These are phyloP conservation scores for Eulemur rufifrons DNA, from an alignment of 2,113 vertebrate genomes.

Conservation along the genomic window DNA sequence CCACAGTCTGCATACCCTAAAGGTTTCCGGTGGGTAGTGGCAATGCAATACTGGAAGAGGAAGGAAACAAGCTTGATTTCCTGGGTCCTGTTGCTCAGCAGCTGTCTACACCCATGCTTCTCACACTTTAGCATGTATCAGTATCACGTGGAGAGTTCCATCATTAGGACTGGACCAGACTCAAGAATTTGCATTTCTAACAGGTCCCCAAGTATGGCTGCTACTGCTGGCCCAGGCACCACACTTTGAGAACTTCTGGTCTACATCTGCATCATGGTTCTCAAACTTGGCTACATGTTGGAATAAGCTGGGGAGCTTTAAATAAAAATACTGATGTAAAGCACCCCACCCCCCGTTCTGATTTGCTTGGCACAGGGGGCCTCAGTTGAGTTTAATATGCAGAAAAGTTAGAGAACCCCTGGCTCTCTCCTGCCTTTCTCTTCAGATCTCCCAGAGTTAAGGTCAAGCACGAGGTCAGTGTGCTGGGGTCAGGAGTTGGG, in stretches of 20 bases:
- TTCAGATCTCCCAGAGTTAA: background rate
- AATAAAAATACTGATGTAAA: background rate
- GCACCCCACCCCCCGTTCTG: background rate
- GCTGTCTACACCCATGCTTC: background rate
- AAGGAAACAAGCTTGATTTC: conserved; percentile 26
- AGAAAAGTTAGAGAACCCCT: background rate
- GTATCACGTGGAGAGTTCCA: background rate
- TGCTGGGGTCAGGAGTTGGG: background rate
- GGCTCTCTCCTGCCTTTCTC: background rate
- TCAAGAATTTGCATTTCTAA: background rate
- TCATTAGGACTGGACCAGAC: background rate
- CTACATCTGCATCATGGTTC: background rate
- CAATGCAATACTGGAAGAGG: background rate
- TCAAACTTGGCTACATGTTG: background rate
- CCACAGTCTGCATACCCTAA: background rate
- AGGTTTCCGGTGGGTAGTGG: background rate
- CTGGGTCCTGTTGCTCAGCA: background rate
- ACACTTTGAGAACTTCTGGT: background rate
- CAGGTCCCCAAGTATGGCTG: background rate
- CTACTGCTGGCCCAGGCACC: background rate
- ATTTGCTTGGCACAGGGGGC: background rate
- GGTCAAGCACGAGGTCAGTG: background rate
- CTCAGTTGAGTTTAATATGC: background rate
- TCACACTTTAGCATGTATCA: background rate
- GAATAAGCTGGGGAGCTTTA: background rate